Percentiles rank a stretch among this genome's conserved stretches.
Conservation (phyloP, 2,888 invertebrate genomes). For the Dicroscelio sp. region DNA sequence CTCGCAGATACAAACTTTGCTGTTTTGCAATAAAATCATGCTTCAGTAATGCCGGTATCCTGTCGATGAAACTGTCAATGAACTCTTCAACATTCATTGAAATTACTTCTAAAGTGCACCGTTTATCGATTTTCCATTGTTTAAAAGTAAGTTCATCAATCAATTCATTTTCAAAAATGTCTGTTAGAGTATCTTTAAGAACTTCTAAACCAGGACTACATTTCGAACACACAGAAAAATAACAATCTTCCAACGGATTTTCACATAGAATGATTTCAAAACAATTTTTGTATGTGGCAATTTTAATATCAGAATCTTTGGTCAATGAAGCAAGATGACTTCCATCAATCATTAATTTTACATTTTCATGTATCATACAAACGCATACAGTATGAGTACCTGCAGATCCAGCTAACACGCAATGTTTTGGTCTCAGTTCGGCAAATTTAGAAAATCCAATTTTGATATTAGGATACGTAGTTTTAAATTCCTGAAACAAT, state of each 20-base stretch:
- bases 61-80: conserved; percentile 4
- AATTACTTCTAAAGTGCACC: not conserved
- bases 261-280: conserved; percentile 1
- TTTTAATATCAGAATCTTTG: not conserved
- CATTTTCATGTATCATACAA: conserved; percentile 6
- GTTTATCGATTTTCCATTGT: not conserved
- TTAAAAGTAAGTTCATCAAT: not conserved
- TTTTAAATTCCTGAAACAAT: not conserved
- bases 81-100: not conserved
- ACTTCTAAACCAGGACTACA: not conserved
- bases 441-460: not conserved
- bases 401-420: conserved; percentile 11
- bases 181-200: not conserved
- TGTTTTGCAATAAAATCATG: conserved; percentile 43
- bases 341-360: conserved; percentile 2
- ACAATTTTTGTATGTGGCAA: not conserved
- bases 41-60: not conserved
- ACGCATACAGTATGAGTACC: conserved; percentile 28
- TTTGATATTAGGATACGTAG: not conserved
- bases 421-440: not conserved
- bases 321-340: not conserved
- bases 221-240: not conserved
- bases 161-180: not conserved
- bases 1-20: conserved; percentile 20
- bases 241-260: not conserved